phyloP scores from a whole-genome alignment of 2,888 invertebrate species.

The Pegoplata infirma region DNA sequence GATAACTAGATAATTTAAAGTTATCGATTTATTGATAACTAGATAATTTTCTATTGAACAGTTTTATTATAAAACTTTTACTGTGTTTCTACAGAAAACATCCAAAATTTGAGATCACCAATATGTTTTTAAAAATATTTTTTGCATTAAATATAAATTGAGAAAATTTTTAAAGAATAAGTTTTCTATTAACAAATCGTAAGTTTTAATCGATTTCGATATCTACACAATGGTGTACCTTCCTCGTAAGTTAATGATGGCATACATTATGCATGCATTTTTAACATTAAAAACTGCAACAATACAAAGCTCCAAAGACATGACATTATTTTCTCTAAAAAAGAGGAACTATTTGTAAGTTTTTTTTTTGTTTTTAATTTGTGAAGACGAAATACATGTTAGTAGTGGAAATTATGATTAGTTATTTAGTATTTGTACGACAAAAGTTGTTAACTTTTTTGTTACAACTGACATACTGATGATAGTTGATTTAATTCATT shows the following conservation, averaged over 20 bases:
- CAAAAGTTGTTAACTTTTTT: not conserved
- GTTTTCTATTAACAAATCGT: no score
- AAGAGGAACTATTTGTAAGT: not conserved
- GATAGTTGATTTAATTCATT: not conserved
- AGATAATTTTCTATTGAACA: no score
- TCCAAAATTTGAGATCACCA: no score
- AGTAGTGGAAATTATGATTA: slow-evolving; percentile 22
- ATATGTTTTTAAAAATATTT: no score
- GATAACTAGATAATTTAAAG: no score
- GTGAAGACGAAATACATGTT: slow-evolving; percentile 12
- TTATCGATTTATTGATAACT: no score
- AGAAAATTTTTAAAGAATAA: no score
- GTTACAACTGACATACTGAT: slow-evolving; percentile 1
- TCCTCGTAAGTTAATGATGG: not conserved
- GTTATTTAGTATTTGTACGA: not conserved
- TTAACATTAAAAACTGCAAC: not conserved
- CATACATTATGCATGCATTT: not conserved
- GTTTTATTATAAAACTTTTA: no score
- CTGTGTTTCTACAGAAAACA: no score
- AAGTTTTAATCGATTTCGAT: no score
- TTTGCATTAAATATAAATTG: no score
- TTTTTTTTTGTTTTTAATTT: not conserved
- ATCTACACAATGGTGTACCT: no score
- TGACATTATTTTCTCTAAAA: not conserved
- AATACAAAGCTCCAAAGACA: not conserved